phyloP scores from a whole-genome alignment of 2,113 vertebrate genomes.

The Lophotis ruficrista region DNA sequence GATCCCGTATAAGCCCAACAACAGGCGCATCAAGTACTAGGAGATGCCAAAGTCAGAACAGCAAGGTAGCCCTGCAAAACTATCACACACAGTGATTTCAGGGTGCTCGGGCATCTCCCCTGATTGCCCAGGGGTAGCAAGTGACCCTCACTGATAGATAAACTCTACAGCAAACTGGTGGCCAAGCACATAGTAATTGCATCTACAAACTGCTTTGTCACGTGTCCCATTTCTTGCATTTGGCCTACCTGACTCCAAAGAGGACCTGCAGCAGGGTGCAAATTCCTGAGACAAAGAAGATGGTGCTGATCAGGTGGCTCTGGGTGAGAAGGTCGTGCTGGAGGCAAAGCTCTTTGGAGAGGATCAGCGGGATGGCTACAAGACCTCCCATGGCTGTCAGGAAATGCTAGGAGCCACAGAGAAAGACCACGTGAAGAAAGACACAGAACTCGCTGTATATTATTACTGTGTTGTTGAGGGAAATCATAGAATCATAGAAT shows the following conservation, averaged over 20 bases:
- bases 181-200: not conserved
- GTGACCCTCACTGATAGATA: not conserved
- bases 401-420: slow-evolving; percentile 84
- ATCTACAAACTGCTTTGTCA: not conserved
- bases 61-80: not conserved
- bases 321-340: slow-evolving; percentile 92
- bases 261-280: slow-evolving; percentile 93
- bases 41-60: not conserved
- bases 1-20: not conserved
- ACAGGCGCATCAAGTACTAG: not conserved
- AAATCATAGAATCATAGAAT: not conserved
- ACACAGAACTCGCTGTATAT: not conserved
- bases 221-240: not conserved
- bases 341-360: slow-evolving; percentile 90
- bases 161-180: not conserved
- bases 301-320: slow-evolving; percentile 94
- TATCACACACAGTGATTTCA: not conserved
- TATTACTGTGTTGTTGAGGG: not conserved
- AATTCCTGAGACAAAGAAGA: slow-evolving; percentile 94
- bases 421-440: not conserved
- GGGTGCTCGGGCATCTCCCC: not conserved
- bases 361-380: slow-evolving; percentile 89
- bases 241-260: slow-evolving; percentile 90
- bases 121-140: not conserved
- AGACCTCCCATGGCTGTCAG: slow-evolving; percentile 92